phyloP scores from a whole-genome alignment of 2,888 invertebrate species.

The Epistrophe grossulariae region DNA sequence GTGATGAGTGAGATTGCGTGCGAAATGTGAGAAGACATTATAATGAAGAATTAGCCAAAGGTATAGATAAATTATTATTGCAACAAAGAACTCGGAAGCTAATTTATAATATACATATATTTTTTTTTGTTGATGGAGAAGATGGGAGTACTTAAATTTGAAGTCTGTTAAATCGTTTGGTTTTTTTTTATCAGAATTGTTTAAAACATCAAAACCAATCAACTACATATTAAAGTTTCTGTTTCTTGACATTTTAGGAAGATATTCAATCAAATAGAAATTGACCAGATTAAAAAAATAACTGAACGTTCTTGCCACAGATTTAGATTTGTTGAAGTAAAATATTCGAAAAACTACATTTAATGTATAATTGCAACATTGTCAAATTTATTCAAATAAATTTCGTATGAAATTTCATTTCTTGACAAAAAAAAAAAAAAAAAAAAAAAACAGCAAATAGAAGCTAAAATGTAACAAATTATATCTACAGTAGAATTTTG shows the following conservation, averaged over 20 bases:
- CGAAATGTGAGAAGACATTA: slow-evolving; percentile 50
- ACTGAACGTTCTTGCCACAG: no score
- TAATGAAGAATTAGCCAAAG: slow-evolving; percentile 49
- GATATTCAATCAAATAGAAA: no score
- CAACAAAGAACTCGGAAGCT: slow-evolving; percentile 35
- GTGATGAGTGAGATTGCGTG: slow-evolving; percentile 68
- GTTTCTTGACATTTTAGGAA: no score
- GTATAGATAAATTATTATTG: background rate
- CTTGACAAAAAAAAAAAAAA: no score
- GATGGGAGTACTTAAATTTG: slow-evolving; percentile 11
- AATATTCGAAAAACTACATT: no score
- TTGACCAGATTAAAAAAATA: no score
- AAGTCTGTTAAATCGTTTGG: background rate
- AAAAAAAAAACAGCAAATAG: background rate
- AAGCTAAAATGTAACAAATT: background rate
- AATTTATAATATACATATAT: background rate
- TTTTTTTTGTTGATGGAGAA: background rate
- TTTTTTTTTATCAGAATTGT: background rate
- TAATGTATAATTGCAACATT: no score
- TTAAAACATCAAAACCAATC: slow-evolving; percentile 6
- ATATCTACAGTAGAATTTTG: slow-evolving; percentile 6
- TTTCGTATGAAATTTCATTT: background rate
- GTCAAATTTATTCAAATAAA: background rate
- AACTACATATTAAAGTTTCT: background rate
- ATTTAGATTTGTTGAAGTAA: no score